These are phyloP conservation scores for Hofmannophila pseudospretella DNA, from an alignment of 2,888 invertebrate species.

Conservation along the genomic window DNA sequence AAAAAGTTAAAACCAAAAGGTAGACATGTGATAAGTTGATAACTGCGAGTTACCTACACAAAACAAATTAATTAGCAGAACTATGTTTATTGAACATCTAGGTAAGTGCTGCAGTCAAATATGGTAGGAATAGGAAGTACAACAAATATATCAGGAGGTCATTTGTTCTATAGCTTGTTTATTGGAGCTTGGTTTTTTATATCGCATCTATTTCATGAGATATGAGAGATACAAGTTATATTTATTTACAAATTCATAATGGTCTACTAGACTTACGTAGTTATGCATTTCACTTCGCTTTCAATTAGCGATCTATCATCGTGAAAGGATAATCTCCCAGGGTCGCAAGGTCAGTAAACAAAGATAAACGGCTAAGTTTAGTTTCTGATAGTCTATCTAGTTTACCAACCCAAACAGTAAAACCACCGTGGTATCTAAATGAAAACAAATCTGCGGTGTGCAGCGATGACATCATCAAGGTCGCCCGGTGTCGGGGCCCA, in stretches of 20 bases:
- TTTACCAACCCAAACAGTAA: conserved; percentile 26
- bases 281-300: background rate
- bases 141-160: no score
- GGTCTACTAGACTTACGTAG: no score
- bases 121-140: no score
- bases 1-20: no score
- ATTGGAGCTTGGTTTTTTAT: no score
- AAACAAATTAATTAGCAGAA: conserved; percentile 11
- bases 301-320: background rate
- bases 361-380: conserved; percentile 5
- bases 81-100: conserved; percentile 5
- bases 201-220: no score
- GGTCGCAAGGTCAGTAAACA: conserved; percentile 5
- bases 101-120: no score
- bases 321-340: conserved; percentile 1
- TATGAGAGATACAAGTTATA: no score
- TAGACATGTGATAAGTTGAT: no score
- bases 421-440: conserved; percentile 23
- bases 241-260: no score
- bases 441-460: conserved; percentile 44
- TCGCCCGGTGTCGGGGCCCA: conserved; percentile 38
- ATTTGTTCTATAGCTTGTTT: no score
- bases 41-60: background rate
- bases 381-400: conserved; percentile 4
- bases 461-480: conserved; percentile 69